Evolutionary conservation across 2,888 invertebrate species (phyloP).

Genomic region (Zaprionus bogoriensis): DNA sequence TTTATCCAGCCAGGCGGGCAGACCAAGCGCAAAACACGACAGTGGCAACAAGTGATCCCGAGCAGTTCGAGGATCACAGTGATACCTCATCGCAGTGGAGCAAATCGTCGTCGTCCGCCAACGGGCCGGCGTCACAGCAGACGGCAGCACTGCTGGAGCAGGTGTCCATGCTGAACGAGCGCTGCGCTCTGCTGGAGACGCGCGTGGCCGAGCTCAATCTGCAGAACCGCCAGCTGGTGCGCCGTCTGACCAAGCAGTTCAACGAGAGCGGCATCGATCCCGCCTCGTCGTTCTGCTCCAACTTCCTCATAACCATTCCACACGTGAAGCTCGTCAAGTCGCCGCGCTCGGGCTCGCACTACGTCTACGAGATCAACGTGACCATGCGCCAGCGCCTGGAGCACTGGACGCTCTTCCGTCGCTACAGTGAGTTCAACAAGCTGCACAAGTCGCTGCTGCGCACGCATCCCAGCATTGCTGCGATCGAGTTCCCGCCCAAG

Average conservation of each 20-base stretch:
- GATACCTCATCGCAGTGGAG: constrained; percentile 81
- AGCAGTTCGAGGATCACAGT: constrained; percentile 71
- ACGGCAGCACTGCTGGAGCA: constrained; percentile 71
- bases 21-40: constrained; percentile 16
- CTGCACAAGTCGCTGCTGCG: constrained; percentile 90
- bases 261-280: constrained; percentile 79
- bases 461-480: constrained; percentile 91
- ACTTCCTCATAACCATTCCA: constrained; percentile 82
- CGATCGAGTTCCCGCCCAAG: constrained; percentile 96
- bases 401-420: constrained; percentile 97
- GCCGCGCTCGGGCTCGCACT: constrained; percentile 65
- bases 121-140: constrained; percentile 47
- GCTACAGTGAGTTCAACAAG: constrained; percentile 96
- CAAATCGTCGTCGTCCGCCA: constrained; percentile 79
- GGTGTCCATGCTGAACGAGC: constrained; percentile 75
- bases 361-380: constrained; percentile 82
- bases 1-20: constrained; percentile 4
- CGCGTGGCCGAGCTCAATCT: constrained; percentile 80
- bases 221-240: constrained; percentile 80
- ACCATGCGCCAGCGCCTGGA: constrained; percentile 84
- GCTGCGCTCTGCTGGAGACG: constrained; percentile 79
- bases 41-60: constrained; percentile 10
- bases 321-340: constrained; percentile 76
- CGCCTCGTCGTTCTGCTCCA: constrained; percentile 73
- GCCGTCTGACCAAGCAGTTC: constrained; percentile 77